Evolutionary conservation across 2,797 vertebrate species (phyloP).

Genomic region (Channa striata): DNA sequence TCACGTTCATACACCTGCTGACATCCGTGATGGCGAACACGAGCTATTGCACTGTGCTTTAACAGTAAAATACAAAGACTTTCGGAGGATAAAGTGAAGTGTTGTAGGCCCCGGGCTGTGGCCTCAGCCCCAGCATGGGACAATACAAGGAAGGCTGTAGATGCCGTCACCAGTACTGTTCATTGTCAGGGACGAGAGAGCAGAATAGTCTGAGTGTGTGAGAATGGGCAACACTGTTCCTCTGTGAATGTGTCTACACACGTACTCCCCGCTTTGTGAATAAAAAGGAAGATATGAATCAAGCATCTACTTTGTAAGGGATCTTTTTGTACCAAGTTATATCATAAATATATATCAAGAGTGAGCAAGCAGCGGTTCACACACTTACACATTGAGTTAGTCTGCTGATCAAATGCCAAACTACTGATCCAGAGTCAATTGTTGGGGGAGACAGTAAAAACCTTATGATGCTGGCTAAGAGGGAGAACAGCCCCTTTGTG

Average conservation of each 20-base stretch:
- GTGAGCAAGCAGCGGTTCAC: constrained; percentile 42
- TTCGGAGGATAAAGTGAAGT: constrained; percentile 7
- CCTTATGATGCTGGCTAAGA: constrained; percentile 31
- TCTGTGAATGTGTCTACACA: constrained; percentile 54
- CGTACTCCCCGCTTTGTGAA: constrained; percentile 71
- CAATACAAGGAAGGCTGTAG: constrained; percentile 74
- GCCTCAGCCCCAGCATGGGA: constrained; percentile 58
- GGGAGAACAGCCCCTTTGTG: constrained; percentile 29
- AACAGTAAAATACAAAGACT: not conserved
- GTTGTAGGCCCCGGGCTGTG: constrained; percentile 45
- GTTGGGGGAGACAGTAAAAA: constrained; percentile 27
- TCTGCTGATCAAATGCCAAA: constrained; percentile 14
- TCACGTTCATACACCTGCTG: not conserved
- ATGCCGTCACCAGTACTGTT: constrained; percentile 73
- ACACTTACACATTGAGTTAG: constrained; percentile 9
- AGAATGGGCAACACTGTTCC: constrained; percentile 64
- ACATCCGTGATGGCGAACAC: not conserved
- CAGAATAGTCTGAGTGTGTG: constrained; percentile 64
- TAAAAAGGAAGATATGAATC: constrained; percentile 70
- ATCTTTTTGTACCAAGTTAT: constrained; percentile 39
- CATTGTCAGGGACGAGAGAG: constrained; percentile 65
- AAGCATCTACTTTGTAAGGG: constrained; percentile 38
- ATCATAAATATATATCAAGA: constrained; percentile 35
- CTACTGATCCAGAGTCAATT: constrained; percentile 39
- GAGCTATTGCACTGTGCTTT: not conserved